Conservation (phyloP, 2,797 vertebrate species). For the Botia almorhae region DNA sequence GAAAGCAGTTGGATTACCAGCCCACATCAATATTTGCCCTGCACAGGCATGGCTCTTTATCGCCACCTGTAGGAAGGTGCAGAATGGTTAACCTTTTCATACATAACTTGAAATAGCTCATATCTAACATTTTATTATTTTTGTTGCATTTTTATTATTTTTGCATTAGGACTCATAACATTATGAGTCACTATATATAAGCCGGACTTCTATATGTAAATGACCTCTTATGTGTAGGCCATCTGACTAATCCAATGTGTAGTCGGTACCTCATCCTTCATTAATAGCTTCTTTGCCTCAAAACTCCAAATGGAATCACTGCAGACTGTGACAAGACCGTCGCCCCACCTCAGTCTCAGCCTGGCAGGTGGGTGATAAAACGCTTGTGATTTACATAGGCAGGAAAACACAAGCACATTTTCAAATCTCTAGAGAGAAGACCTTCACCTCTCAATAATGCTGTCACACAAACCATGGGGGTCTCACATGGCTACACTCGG, state of each 20-base stretch:
- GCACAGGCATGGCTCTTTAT: background rate
- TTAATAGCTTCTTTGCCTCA: background rate
- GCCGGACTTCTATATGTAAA: background rate
- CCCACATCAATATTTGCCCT: conserved; percentile 4
- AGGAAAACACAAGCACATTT: background rate
- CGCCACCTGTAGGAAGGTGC: conserved; percentile 15
- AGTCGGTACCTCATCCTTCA: background rate
- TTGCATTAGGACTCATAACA: background rate
- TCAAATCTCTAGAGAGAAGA: conserved; percentile 1
- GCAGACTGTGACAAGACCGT: background rate
- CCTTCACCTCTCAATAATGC: conserved; percentile 7
- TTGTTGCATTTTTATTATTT: background rate
- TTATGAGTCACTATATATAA: background rate
- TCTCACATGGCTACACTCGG: conserved; percentile 36
- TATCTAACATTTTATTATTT: too few relatives aligned
- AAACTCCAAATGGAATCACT: background rate
- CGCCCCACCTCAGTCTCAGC: background rate
- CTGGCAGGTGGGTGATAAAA: background rate
- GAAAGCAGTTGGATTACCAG: background rate
- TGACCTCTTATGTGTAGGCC: background rate
- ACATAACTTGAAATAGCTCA: background rate
- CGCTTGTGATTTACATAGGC: background rate
- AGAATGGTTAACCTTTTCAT: too few relatives aligned
- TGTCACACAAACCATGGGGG: background rate
- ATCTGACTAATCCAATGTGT: too few relatives aligned